These are phyloP conservation scores for Hoplodrina ambigua DNA, from an alignment of 2,888 invertebrate genomes.

Conservation along the genomic window DNA sequence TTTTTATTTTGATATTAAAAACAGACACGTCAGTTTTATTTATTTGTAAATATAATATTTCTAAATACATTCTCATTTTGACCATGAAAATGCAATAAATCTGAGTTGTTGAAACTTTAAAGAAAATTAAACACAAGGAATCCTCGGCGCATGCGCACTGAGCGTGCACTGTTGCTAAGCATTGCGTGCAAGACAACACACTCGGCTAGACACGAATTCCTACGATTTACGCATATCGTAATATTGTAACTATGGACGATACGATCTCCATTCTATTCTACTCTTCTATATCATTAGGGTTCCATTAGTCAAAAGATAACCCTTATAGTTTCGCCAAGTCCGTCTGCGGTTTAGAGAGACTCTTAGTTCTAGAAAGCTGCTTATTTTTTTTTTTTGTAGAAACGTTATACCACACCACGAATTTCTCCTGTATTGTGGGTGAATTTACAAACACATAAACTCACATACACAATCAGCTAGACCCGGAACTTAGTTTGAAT, in stretches of 20 bases:
- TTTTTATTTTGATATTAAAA: too few relatives aligned
- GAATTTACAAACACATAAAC: too few relatives aligned
- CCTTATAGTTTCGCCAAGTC: too few relatives aligned
- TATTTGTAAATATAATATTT: slow-evolving; percentile 6
- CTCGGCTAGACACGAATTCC: slow-evolving; percentile 63
- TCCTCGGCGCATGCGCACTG: slow-evolving; percentile 64
- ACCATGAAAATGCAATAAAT: slow-evolving; percentile 52
- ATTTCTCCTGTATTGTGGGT: too few relatives aligned
- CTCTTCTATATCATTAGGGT: not conserved
- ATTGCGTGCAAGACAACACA: slow-evolving; percentile 71
- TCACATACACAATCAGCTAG: too few relatives aligned
- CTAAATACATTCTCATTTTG: slow-evolving; percentile 42
- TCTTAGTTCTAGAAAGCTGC: too few relatives aligned
- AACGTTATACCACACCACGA: too few relatives aligned
- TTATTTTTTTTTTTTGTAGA: not conserved
- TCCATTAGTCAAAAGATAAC: too few relatives aligned
- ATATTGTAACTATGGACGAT: slow-evolving; percentile 55
- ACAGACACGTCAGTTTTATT: too few relatives aligned
- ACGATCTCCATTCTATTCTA: slow-evolving; percentile 22
- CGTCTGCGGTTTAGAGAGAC: too few relatives aligned
- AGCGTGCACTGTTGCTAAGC: slow-evolving; percentile 70
- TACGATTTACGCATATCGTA: slow-evolving; percentile 56
- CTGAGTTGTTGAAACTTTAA: slow-evolving; percentile 51
- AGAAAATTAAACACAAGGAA: slow-evolving; percentile 67
- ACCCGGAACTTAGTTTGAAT: too few relatives aligned